Percentiles rank a stretch among this genome's conserved stretches.
These are phyloP conservation scores for Amblyjoppa fuscipennis DNA, from an alignment of 2,888 invertebrate species.

Conservation along the genomic window DNA sequence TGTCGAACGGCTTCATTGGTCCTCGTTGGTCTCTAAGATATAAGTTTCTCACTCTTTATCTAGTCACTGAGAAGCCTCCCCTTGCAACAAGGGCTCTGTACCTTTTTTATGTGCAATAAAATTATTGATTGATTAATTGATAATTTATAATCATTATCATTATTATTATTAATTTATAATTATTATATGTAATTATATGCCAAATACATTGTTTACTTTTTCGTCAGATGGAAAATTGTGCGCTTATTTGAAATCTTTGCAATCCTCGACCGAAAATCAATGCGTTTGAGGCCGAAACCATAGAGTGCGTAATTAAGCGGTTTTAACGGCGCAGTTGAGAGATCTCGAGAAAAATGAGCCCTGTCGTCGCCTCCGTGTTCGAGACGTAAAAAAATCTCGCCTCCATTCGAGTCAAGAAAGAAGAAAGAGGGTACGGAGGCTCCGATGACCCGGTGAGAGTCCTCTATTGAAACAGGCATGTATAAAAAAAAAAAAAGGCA, in stretches of 20 bases:
- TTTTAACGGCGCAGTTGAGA: constrained; percentile 16
- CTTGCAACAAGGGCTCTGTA: too few species aligned
- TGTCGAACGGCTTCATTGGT: too few species aligned
- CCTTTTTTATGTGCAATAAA: too few species aligned
- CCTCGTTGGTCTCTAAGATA: too few species aligned
- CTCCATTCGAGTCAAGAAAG: constrained; percentile 31
- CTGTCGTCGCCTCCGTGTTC: constrained; percentile 44
- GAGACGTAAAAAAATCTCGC: constrained; percentile 26
- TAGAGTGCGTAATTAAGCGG: neutral
- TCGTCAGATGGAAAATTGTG: neutral
- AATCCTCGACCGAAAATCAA: neutral
- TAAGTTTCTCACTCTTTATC: too few species aligned
- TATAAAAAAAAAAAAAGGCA: neutral
- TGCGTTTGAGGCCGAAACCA: neutral
- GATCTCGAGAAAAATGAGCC: constrained; percentile 36
- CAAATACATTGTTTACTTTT: neutral
- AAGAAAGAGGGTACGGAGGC: constrained; percentile 38
- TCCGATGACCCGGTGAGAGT: constrained; percentile 28
- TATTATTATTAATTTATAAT: too few species aligned
- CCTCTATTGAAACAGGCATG: constrained; percentile 43
- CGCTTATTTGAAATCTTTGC: neutral
- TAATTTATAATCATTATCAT: too few species aligned
- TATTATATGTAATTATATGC: neutral
- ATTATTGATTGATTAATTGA: too few species aligned
- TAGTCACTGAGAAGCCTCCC: too few species aligned